Evolutionary conservation across 2,113 vertebrate species (phyloP).

Genomic region (Elachura formosa): DNA sequence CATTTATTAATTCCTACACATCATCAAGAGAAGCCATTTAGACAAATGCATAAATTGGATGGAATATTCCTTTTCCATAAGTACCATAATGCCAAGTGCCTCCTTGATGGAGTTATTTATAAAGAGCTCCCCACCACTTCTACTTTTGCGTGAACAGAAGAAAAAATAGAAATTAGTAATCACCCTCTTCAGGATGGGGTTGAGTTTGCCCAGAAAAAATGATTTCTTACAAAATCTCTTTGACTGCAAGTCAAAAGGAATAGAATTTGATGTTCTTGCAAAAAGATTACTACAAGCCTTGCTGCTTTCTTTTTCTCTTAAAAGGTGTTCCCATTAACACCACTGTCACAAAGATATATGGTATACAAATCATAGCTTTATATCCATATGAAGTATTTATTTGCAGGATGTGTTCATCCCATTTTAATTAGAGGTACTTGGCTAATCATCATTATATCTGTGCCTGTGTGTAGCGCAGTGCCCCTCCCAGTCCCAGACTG

Average conservation of each 20-base stretch:
- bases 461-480: background rate
- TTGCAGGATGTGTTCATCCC: background rate
- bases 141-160: background rate
- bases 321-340: background rate
- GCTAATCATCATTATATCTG: accelerated
- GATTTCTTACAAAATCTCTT: background rate
- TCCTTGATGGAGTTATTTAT: conserved; percentile 26
- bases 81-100: background rate
- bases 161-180: conserved; percentile 30
- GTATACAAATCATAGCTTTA: background rate
- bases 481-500: background rate
- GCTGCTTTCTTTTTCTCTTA: background rate
- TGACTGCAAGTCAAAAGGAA: background rate
- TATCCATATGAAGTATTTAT: background rate
- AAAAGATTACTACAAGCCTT: conserved; percentile 6
- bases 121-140: conserved; percentile 16
- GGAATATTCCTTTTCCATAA: conserved; percentile 32
- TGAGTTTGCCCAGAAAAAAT: background rate
- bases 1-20: conserved; percentile 4
- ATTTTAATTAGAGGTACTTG: background rate
- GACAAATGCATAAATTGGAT: background rate
- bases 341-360: background rate
- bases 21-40: conserved; percentile 26
- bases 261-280: background rate
- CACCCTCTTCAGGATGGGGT: background rate